Evolutionary conservation across 1,140 invertebrate species (phyloP).

Genomic region (Aculops lycopersici): DNA sequence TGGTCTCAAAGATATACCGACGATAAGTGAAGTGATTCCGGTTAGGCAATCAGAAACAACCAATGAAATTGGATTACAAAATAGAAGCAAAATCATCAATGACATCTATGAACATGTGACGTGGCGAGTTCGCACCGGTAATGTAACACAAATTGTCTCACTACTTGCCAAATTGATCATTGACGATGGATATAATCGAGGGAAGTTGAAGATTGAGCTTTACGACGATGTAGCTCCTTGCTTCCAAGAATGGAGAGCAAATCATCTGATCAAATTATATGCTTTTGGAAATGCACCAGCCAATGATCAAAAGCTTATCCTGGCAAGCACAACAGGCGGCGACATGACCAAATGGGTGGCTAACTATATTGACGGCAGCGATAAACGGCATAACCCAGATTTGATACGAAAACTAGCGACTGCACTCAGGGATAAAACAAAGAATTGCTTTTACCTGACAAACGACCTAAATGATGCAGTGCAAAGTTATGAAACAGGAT

Average conservation of each 20-base stretch:
- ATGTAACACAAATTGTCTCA: background rate
- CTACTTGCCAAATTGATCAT: background rate
- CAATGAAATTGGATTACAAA: background rate
- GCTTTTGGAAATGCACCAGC: background rate
- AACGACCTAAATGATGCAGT: background rate
- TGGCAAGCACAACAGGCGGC: background rate
- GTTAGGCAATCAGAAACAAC: background rate
- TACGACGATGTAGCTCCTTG: background rate
- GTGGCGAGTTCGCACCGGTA: background rate
- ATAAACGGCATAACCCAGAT: background rate
- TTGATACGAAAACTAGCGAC: background rate
- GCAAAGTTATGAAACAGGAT: background rate
- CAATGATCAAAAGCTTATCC: background rate
- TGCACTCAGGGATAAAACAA: background rate
- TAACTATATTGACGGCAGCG: background rate
- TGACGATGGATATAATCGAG: background rate
- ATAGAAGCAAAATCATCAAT: background rate
- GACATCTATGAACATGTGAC: background rate
- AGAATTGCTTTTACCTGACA: background rate
- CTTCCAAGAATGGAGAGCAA: background rate
- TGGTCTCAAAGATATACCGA: background rate
- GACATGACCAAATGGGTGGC: background rate
- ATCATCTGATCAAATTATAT: background rate
- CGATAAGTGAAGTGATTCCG: background rate
- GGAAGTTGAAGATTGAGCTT: background rate